phyloP scores from a whole-genome alignment of 2,797 vertebrate species.

The Mycteria americana region DNA sequence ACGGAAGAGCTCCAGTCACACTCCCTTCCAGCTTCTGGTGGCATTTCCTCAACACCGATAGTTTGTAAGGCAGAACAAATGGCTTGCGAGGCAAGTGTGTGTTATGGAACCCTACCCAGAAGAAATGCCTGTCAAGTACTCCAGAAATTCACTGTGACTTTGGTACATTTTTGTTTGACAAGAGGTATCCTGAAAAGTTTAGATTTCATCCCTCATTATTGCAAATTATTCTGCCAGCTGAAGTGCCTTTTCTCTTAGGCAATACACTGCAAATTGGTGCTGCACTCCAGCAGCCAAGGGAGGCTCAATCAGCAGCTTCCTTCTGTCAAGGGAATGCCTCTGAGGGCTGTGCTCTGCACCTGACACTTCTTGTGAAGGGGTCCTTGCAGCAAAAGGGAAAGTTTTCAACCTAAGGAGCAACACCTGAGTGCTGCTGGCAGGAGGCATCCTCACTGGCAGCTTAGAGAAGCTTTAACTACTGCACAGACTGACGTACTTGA shows the following conservation, averaged over 20 bases:
- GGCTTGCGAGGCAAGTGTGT: not conserved
- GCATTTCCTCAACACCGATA: not conserved
- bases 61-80: not conserved
- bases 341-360: constrained; percentile 41
- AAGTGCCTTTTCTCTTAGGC: constrained; percentile 27
- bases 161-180: not conserved
- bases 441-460: not conserved
- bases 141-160: not conserved
- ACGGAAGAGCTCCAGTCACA: not conserved
- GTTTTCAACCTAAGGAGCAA: not conserved
- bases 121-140: not conserved
- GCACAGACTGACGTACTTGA: not conserved
- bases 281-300: constrained; percentile 37
- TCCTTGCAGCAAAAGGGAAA: not conserved
- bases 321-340: constrained; percentile 40
- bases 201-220: constrained; percentile 14
- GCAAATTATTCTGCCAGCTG: constrained; percentile 22
- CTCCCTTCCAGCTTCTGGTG: not conserved
- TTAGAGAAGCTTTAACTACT: not conserved
- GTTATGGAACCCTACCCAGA: not conserved
- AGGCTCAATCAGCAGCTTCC: not conserved
- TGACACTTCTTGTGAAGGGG: constrained; percentile 13
- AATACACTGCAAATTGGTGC: constrained; percentile 8
- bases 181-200: not conserved
- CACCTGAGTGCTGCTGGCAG: not conserved